A percentile compares a stretch with the other conserved stretches of the same genome.
Evolutionary conservation across 2,113 vertebrate genomes (phyloP).

Genomic region (Dinomys branickii): DNA sequence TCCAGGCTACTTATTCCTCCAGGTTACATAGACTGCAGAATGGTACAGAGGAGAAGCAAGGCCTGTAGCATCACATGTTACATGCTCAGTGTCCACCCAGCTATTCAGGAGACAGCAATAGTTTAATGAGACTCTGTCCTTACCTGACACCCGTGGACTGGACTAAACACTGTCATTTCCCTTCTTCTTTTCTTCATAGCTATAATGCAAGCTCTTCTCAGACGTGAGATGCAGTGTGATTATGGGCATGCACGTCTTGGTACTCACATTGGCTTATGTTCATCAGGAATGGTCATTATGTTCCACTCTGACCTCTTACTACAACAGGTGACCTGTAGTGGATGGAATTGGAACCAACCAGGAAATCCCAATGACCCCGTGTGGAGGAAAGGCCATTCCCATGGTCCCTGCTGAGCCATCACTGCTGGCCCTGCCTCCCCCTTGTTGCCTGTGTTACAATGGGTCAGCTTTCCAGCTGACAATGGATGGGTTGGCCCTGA

Average conservation of each 20-base stretch:
- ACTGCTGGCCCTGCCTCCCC: fast-evolving
- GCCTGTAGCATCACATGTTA: background rate
- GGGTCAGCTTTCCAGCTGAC: background rate
- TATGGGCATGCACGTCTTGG: no score
- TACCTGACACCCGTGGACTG: fast-evolving
- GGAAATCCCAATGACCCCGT: no score
- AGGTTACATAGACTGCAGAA: fast-evolving
- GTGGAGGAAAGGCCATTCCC: no score
- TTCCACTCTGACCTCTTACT: background rate
- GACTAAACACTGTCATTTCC: fast-evolving
- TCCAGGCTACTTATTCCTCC: fast-evolving
- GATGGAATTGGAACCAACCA: background rate
- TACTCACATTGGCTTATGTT: fast-evolving
- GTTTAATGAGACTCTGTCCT: no score
- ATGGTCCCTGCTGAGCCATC: fast-evolving
- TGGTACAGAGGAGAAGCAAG: no score
- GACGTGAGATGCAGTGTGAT: fast-evolving
- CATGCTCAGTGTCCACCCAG: fast-evolving
- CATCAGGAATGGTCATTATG: fast-evolving
- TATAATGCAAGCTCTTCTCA: fast-evolving
- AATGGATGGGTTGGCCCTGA: background rate
- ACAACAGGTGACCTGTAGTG: fast-evolving
- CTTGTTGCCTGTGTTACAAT: no score
- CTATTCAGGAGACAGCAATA: fast-evolving
- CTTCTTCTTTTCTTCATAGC: fast-evolving